phyloP scores from a whole-genome alignment of 2,888 invertebrate species.

The Incurvaria masculella region DNA sequence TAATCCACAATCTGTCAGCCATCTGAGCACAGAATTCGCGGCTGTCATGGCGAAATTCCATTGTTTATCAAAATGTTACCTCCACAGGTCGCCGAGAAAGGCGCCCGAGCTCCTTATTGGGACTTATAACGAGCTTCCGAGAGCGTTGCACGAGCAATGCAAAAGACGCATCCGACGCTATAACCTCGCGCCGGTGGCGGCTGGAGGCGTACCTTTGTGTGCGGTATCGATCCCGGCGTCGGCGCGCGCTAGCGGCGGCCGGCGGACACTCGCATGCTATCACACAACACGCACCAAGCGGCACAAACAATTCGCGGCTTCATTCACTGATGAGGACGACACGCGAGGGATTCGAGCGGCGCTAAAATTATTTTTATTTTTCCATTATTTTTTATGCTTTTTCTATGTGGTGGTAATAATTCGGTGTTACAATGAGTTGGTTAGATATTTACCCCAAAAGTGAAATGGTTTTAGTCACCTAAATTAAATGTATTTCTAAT shows the following conservation, averaged over 20 bases:
- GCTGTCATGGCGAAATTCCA: neutral
- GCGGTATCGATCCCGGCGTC: constrained; percentile 7
- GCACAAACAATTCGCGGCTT: neutral
- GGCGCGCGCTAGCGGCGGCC: constrained; percentile 2
- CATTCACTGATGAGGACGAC: neutral
- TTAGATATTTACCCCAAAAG: neutral
- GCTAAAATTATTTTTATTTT: neutral
- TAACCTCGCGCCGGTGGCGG: neutral
- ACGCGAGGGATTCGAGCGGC: neutral
- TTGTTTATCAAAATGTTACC: neutral
- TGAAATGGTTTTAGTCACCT: no score
- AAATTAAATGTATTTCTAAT: no score
- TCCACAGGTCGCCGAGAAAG: no score
- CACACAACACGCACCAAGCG: neutral
- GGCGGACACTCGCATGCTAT: neutral
- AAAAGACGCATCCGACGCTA: neutral
- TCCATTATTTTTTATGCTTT: neutral
- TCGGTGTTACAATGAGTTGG: neutral
- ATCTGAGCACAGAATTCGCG: neutral
- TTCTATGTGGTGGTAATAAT: neutral
- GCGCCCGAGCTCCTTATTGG: no score
- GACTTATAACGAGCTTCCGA: no score
- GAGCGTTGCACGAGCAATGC: neutral
- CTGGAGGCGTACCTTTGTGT: constrained; percentile 2
- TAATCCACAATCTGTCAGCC: neutral